Evolutionary conservation across 2,113 vertebrate species (phyloP).

Genomic region (Haemorhous mexicanus): DNA sequence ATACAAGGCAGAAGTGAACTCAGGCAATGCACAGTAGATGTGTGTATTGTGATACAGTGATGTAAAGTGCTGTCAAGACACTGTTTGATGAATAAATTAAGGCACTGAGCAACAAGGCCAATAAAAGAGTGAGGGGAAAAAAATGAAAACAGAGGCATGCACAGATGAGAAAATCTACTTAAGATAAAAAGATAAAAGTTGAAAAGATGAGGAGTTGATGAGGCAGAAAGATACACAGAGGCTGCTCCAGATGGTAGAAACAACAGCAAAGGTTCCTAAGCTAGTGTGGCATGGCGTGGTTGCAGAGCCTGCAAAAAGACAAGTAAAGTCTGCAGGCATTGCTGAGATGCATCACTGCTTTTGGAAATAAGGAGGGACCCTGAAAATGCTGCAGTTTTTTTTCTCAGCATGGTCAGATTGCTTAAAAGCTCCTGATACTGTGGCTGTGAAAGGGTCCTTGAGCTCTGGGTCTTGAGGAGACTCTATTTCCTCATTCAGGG

Average conservation of each 20-base stretch:
- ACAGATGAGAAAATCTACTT: not conserved
- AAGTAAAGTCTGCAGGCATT: not conserved
- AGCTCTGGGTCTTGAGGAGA: not conserved
- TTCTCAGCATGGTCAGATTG: not conserved
- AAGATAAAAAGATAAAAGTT: not conserved
- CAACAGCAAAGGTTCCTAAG: not conserved
- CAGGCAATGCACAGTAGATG: not conserved
- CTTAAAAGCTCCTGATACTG: not conserved
- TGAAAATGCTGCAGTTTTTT: not conserved
- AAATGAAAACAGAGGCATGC: not conserved
- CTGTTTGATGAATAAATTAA: constrained; percentile 33
- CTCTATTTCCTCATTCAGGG: not conserved
- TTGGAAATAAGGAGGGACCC: not conserved
- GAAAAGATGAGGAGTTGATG: constrained; percentile 32
- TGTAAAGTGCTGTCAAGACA: constrained; percentile 9
- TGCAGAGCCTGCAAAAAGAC: not conserved
- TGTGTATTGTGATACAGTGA: not conserved
- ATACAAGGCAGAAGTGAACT: not conserved
- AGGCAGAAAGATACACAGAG: constrained; percentile 36
- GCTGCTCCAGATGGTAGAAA: constrained; percentile 34
- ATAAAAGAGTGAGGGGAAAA: not conserved
- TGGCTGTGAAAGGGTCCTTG: not conserved
- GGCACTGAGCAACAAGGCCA: not conserved
- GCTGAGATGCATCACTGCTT: not conserved
- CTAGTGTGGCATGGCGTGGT: not conserved